Conservation (phyloP, 37 sponge, comb jelly and placozoan genomes). For the Ianthella basta region DNA sequence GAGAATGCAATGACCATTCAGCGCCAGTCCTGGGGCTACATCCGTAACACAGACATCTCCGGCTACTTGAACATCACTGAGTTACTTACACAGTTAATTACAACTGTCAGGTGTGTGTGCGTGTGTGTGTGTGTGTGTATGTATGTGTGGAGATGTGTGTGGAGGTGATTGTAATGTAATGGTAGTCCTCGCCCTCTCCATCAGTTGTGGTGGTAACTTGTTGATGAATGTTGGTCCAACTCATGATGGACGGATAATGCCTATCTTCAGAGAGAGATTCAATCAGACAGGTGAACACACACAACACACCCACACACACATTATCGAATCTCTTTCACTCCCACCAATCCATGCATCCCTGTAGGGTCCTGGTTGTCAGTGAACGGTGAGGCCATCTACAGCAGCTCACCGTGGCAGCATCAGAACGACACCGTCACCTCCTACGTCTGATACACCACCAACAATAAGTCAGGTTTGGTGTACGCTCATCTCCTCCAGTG, state of each 20-base stretch:
- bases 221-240: constrained; percentile 77
- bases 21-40: constrained; percentile 67
- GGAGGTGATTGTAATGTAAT: background rate
- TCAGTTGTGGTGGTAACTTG: constrained; percentile 75
- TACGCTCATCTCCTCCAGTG: constrained; percentile 52
- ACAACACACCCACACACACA: constrained; percentile 21
- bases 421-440: constrained; percentile 65
- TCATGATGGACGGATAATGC: constrained; percentile 76
- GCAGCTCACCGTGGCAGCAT: constrained; percentile 54
- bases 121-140: background rate
- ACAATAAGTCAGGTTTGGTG: background rate
- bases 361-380: constrained; percentile 52
- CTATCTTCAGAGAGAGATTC: constrained; percentile 70
- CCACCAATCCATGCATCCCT: background rate
- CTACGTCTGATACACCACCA: constrained; percentile 49
- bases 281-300: constrained; percentile 69
- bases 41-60: constrained; percentile 50
- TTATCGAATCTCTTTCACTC: background rate
- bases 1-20: constrained; percentile 86
- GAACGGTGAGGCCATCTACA: constrained; percentile 81
- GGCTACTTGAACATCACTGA: constrained; percentile 54
- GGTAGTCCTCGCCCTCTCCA: background rate
- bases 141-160: too few species aligned
- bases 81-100: constrained; percentile 55
- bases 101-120: constrained; percentile 66